Conservation (phyloP, 2,797 vertebrate genomes). For the Carduelis carduelis region DNA sequence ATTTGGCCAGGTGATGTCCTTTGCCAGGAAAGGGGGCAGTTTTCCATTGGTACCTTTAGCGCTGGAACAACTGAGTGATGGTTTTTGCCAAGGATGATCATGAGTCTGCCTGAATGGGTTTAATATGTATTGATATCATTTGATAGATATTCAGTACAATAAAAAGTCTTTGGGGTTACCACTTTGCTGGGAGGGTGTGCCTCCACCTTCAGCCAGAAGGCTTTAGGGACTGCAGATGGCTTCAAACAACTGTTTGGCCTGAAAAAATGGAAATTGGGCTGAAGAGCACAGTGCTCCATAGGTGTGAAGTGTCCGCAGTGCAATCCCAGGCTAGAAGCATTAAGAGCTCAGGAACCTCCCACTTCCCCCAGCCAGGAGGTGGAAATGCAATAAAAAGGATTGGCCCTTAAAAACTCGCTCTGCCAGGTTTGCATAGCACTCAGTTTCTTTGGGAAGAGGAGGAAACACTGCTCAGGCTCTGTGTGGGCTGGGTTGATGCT, state of each 20-base stretch:
- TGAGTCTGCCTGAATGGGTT: neutral
- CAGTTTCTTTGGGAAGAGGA: neutral
- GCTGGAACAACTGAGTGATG: no score
- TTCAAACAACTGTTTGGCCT: neutral
- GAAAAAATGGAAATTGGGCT: neutral
- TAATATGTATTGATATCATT: neutral
- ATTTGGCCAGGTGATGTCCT: neutral
- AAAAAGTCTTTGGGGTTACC: neutral
- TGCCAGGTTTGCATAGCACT: rapidly evolving
- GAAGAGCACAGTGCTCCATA: rapidly evolving
- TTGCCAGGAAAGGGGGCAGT: neutral
- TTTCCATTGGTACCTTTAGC: rapidly evolving
- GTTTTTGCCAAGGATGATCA: rapidly evolving
- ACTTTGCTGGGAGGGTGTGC: neutral
- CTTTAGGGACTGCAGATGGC: rapidly evolving
- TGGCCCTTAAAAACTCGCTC: neutral
- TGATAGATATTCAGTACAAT: neutral
- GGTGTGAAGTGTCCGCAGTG: rapidly evolving
- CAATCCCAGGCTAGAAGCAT: neutral
- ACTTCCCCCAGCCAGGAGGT: neutral
- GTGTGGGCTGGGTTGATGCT: neutral
- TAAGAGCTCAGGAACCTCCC: neutral
- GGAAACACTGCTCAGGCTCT: neutral
- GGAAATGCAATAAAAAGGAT: neutral
- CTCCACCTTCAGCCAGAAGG: neutral